phyloP scores from a whole-genome alignment of 2,113 vertebrate species.

The Rhabdomys dilectus region DNA sequence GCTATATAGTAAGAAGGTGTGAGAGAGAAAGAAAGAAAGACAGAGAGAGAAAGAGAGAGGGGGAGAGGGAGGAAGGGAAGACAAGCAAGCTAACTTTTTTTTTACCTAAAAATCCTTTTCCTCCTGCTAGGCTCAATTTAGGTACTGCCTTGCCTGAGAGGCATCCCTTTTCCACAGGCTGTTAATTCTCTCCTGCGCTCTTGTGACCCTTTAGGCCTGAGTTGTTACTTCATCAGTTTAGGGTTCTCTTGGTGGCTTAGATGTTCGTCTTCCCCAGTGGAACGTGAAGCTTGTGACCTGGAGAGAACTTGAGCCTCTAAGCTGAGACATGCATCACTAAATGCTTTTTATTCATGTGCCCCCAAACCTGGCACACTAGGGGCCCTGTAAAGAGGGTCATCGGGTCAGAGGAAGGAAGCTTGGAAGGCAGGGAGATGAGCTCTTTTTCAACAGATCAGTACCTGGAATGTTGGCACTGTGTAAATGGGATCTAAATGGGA shows the following conservation, averaged over 20 bases:
- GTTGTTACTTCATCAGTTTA: not conserved
- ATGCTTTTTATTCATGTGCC: not conserved
- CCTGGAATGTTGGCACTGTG: not conserved
- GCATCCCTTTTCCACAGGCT: not conserved
- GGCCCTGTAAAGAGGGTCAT: not conserved
- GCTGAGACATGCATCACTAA: not conserved
- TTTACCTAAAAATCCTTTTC: not conserved
- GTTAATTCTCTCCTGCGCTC: not conserved
- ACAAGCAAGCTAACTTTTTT: not conserved
- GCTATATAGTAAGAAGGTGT: not conserved
- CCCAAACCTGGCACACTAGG: not conserved
- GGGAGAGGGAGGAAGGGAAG: fast-evolving
- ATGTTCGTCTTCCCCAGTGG: not conserved
- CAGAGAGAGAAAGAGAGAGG: too few species aligned
- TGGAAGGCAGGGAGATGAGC: not conserved
- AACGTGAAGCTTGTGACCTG: not conserved
- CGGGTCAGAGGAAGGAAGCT: not conserved
- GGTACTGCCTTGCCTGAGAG: not conserved
- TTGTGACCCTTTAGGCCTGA: not conserved
- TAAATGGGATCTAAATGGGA: not conserved
- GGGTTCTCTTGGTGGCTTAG: not conserved
- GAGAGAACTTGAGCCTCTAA: not conserved
- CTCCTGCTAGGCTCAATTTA: not conserved
- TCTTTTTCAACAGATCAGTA: constrained; percentile 36
- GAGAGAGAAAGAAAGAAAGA: too few species aligned